A percentile compares a stretch with the other conserved stretches of the same genome.
phyloP scores from a whole-genome alignment of 2,888 invertebrate species.

The Aphidius colemani region DNA sequence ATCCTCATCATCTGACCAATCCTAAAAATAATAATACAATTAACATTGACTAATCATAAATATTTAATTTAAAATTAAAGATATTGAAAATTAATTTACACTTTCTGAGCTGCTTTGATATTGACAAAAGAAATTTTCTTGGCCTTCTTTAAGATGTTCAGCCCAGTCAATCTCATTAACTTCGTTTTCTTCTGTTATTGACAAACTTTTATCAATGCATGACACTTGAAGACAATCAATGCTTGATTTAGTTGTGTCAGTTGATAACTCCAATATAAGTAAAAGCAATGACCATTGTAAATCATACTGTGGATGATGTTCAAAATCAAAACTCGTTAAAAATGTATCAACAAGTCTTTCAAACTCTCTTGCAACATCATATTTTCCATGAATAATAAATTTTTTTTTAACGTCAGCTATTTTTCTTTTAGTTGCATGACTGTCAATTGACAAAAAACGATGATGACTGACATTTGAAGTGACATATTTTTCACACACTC shows the following conservation, averaged over 20 bases:
- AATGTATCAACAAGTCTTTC: slow-evolving; percentile 53
- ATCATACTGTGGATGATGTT: slow-evolving; percentile 58
- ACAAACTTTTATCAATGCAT: slow-evolving; percentile 40
- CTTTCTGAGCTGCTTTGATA: slow-evolving; percentile 44
- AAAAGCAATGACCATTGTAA: slow-evolving; percentile 62
- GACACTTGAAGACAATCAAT: slow-evolving; percentile 41
- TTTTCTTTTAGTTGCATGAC: slow-evolving; percentile 59
- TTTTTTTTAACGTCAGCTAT: slow-evolving; percentile 61
- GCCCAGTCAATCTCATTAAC: slow-evolving; percentile 62
- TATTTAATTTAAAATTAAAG: no score
- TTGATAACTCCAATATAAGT: slow-evolving; percentile 59
- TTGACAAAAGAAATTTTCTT: slow-evolving; percentile 54
- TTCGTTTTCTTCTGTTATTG: slow-evolving; percentile 38
- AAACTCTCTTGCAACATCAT: slow-evolving; percentile 59
- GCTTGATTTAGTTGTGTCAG: slow-evolving; percentile 49
- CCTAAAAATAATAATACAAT: slow-evolving; percentile 33
- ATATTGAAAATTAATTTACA: neutral
- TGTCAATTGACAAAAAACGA: slow-evolving; percentile 59
- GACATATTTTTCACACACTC: slow-evolving; percentile 56
- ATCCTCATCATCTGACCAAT: slow-evolving; percentile 47
- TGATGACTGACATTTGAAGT: slow-evolving; percentile 60
- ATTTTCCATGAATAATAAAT: slow-evolving; percentile 60
- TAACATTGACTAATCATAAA: no score
- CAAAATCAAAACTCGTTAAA: slow-evolving; percentile 52
- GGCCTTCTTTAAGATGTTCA: slow-evolving; percentile 61